Evolutionary conservation across 2,888 invertebrate genomes (phyloP).

Genomic region (Caenorhabditis sulstoni): DNA sequence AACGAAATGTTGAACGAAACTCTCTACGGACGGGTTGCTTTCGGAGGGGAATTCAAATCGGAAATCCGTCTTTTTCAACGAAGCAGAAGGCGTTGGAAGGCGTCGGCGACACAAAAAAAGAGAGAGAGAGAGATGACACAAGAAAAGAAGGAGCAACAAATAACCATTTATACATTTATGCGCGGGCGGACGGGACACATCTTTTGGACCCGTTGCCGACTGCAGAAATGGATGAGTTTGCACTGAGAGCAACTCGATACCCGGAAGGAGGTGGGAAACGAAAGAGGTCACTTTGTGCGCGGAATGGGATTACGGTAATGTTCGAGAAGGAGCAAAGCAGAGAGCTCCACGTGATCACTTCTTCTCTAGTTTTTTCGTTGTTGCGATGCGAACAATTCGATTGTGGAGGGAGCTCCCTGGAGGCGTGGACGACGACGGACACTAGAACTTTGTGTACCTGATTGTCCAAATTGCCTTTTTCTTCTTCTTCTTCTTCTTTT

Average conservation of each 20-base stretch:
- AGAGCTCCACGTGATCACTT: slow-evolving; percentile 20
- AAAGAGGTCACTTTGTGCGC: not conserved
- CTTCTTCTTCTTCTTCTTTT: slow-evolving; percentile 43
- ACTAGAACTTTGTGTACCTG: slow-evolving; percentile 59
- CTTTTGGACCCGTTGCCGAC: slow-evolving; percentile 22
- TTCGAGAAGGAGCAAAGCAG: slow-evolving; percentile 33
- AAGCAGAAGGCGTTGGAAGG: slow-evolving; percentile 27
- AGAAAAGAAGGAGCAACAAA: slow-evolving; percentile 20
- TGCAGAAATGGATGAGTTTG: slow-evolving; percentile 34
- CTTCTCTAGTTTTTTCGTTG: slow-evolving; percentile 4
- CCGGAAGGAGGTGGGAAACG: slow-evolving; percentile 28
- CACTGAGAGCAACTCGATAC: slow-evolving; percentile 40
- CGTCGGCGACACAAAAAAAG: slow-evolving; percentile 24
- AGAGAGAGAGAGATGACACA: not conserved
- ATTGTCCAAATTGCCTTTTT: slow-evolving; percentile 58
- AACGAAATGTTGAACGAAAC: slow-evolving; percentile 24
- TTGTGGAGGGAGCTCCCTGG: slow-evolving; percentile 22
- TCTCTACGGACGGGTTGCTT: slow-evolving; percentile 24
- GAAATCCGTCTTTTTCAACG: slow-evolving; percentile 45
- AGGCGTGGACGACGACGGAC: slow-evolving; percentile 29
- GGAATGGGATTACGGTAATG: slow-evolving; percentile 3
- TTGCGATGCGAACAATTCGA: slow-evolving; percentile 44
- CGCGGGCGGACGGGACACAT: slow-evolving; percentile 11
- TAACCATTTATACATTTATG: slow-evolving; percentile 42
- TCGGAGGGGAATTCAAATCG: slow-evolving; percentile 29